Base-by-base conservation (phyloP, 2,888 invertebrate species). In the Pterobdella sp. region DNA sequence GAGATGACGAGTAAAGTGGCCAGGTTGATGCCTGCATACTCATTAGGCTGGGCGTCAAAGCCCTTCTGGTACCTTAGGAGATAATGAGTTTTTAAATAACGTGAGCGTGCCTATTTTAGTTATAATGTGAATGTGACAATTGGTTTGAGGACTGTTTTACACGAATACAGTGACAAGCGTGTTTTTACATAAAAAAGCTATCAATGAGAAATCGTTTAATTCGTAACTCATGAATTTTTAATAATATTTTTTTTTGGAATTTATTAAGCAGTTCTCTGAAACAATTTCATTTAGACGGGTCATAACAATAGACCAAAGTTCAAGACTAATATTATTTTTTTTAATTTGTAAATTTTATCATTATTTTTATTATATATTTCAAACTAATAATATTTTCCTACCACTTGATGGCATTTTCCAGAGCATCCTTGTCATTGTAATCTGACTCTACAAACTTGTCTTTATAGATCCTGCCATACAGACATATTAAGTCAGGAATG, bases 1-100 rank as follows among this genome's bases (percentile, higher is more conserved):
- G 91, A 93, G 79, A 97, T 95, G 73, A 97, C 95, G 74, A 99
- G 86, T 60, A 98, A 86, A 0, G 98, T 98, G 52, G 97, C 97
- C 80, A 98, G 87, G 87, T 98, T 98, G 76, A 98, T 96, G 73
- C 97, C 98, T 35, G 97, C 96, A 86, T 97, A 98, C 86, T 97
- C 97, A 84, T 97, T 94, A 0, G 96, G 97, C 83, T 97, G 96
- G 67, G 95, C 91, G 84, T 96, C 94, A 83, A 98, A 98, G 68
- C 83, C 95, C 85, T 93, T 92, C 79, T 94, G 88, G 83, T 96
- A 96, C 84, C 84, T 84, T 76, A 26, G 31, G 26, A 72, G 35
- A n/a, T 32, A 31, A 18, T 31, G 22, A n/a, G n/a, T n/a, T n/a
- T n/a, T n/a, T n/a, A n/a, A n/a, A n/a, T n/a, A n/a, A n/a, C n/a